phyloP scores from a whole-genome alignment of 2,888 invertebrate genomes.

The Latheticus oryzae region DNA sequence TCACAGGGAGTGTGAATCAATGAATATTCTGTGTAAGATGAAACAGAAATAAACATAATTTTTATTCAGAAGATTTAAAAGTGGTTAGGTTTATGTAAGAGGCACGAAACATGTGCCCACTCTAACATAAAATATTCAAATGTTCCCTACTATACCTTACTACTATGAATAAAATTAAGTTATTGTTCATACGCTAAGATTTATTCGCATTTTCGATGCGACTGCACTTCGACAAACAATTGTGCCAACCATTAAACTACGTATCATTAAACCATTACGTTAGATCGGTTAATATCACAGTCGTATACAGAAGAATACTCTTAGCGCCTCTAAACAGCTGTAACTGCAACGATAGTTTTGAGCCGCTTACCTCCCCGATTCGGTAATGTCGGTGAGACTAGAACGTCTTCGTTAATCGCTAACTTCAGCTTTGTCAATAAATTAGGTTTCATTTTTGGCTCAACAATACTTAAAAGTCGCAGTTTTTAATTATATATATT shows the following conservation, averaged over 20 bases:
- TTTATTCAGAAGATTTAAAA: conserved; percentile 31
- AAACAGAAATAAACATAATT: conserved; percentile 12
- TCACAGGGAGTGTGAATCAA: conserved; percentile 53
- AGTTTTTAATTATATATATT: conserved; percentile 40
- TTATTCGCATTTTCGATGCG: conserved; percentile 57
- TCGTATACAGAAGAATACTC: conserved; percentile 63
- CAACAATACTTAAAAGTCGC: conserved; percentile 48
- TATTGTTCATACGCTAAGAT: conserved; percentile 60
- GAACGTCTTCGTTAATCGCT: conserved; percentile 44
- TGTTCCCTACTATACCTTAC: conserved; percentile 9
- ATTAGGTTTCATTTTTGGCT: conserved; percentile 47
- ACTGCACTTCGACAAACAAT: conserved; percentile 55
- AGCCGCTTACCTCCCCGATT: conserved; percentile 45
- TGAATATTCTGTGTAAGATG: conserved; percentile 21
- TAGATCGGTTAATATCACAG: conserved; percentile 65
- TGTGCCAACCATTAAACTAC: conserved; percentile 55
- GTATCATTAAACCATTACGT: conserved; percentile 54
- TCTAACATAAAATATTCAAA: conserved; percentile 51
- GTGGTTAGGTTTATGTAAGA: conserved; percentile 45
- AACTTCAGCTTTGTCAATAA: conserved; percentile 42
- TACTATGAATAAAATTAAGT: conserved; percentile 42
- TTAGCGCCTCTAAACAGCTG: conserved; percentile 65
- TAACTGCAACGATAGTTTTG: conserved; percentile 63
- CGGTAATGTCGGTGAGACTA: conserved; percentile 45
- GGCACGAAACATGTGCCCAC: conserved; percentile 60